Evolutionary conservation across 1,140 invertebrate genomes (phyloP), one percentile per base, ranked within the genome.

Genomic region (Oryctes rhinoceros): DNA sequence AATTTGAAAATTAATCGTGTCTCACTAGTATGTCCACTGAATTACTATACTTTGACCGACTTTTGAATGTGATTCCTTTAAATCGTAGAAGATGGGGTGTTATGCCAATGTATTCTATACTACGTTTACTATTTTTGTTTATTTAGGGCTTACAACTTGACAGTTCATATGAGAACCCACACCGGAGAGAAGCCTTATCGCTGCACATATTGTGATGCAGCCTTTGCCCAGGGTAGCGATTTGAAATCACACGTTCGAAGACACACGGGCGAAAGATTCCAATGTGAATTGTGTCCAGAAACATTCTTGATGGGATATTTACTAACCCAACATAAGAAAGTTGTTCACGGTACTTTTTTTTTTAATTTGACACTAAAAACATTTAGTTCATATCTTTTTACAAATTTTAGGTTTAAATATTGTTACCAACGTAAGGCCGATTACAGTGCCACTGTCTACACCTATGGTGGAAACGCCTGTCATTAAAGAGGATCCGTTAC

Each of bases 211-310:
- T 91, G 91, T 81, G 88, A 88, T 49, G 91, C 91, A 81, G 88
- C 89, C 71, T 92, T 92, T 84, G 90, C 91, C 1, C 89, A 90
- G 81, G 88, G 91, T 59, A 91, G 91, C 79, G 91, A 91, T 84
- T 85, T 93, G n/a, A 92, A 92, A 83, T 90, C 91, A n/a, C 92
- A 92, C 82, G 88, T 91, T 9, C 85, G 91, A n/a, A 87, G 91
- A 13, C 91, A 91, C 76, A 90, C 90, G 1, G 90, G 90, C 4
- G 90, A 90, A 84, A 85, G 89, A 62, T 91, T 89, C 83, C 90
- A 90, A 78, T 92, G 91, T 83, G 90, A 91, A 67, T 86, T 91
- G 37, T 91, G 91, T 78, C 88, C 88, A 11, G 87, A 90, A 81
- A 90, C 90, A 44, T 91, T 91, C 80, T 88, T 91, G 81, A 91